Conservation (phyloP, 2,797 vertebrate species). For the Falco novaeseelandiae region DNA sequence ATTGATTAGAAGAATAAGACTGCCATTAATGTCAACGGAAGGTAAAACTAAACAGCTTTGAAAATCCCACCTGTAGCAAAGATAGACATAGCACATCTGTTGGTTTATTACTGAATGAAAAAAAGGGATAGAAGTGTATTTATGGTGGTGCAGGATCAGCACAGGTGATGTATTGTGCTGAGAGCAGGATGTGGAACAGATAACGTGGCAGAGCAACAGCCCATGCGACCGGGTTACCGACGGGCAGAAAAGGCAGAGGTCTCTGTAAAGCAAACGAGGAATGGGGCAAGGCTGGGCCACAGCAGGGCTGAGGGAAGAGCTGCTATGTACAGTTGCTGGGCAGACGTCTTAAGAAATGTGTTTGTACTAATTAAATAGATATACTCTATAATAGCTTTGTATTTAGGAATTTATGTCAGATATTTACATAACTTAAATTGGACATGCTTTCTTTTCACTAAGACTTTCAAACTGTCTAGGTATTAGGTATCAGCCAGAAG, state of each 20-base stretch:
- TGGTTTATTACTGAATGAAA: not conserved
- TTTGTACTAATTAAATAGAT: not conserved
- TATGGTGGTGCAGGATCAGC: not conserved
- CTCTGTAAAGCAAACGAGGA: not conserved
- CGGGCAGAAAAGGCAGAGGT: not conserved
- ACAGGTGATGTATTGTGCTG: not conserved
- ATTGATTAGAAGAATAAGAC: not conserved
- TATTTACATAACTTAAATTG: not conserved
- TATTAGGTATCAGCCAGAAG: not conserved
- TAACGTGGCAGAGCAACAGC: not conserved
- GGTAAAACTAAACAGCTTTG: not conserved
- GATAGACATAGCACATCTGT: not conserved
- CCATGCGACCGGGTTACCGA: not conserved
- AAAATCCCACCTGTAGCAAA: not conserved
- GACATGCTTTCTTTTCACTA: not conserved
- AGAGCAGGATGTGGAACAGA: not conserved
- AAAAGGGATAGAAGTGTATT: not conserved
- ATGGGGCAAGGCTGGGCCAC: not conserved
- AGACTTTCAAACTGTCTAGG: not conserved
- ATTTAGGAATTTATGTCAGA: not conserved
- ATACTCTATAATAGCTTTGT: not conserved
- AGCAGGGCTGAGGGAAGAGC: not conserved
- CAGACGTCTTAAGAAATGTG: not conserved
- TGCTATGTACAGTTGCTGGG: not conserved
- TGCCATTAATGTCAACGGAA: not conserved